Evolutionary conservation across 2,888 invertebrate genomes (phyloP), one percentile per base, ranked within the genome.

Genomic region (Caenorhabditis sp.): DNA sequence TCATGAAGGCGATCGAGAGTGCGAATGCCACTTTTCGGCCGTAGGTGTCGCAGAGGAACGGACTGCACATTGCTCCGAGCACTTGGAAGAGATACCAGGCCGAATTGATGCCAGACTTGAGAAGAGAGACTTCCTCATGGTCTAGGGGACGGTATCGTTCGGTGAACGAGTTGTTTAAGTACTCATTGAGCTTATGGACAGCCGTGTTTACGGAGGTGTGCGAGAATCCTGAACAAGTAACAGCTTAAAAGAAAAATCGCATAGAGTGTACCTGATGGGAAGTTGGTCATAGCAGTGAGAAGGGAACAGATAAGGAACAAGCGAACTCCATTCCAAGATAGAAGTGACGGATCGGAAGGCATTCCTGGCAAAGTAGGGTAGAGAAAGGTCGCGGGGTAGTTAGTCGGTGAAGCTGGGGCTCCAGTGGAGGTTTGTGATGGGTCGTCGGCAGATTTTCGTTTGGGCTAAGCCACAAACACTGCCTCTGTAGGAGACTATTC

Each of bases 181-280:
- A 87, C 27, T 63, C 58, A 72, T 87, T 80, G 32, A 87, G 52
- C 63, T 81, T 78, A 26, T 77, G 72, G 9, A 86, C 86, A 5
- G 87, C 87, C n/a, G 86, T 87, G 61, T 86, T 87, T 27, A 84
- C 61, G 6, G 83, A 82, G 2, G 86, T 85, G 56, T 87, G 87
- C 39, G 85, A 83, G 74, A 84, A 87, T 50, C 71, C 78, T 27
- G 80, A 78, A 13, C n/a, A n/a, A n/a, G n/a, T n/a, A n/a, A n/a
- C n/a, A n/a, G n/a, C n/a, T n/a, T n/a, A n/a, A n/a, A n/a, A n/a
- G n/a, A n/a, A n/a, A n/a, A n/a, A n/a, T n/a, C n/a, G n/a, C n/a
- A n/a, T n/a, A n/a, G n/a, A n/a, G n/a, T n/a, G n/a, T n/a, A n/a
- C n/a, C n/a, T n/a, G n/a, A n/a, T n/a, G 86, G 86, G 61, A 86